Base-by-base conservation (phyloP, 2,888 invertebrate genomes). In the Syrista parreyssii region DNA sequence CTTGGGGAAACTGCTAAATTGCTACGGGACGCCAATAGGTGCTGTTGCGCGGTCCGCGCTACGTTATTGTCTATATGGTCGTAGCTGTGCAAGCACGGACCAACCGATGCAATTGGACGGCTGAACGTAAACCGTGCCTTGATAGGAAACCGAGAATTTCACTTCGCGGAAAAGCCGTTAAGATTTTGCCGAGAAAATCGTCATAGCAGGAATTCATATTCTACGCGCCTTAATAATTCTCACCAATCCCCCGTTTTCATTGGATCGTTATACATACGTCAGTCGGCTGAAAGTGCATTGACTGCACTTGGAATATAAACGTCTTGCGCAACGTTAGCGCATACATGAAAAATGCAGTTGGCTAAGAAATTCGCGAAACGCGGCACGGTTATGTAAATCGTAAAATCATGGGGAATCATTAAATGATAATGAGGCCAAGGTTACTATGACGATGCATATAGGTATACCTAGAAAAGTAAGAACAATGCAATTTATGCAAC, bases 381-480 rank as follows among this genome's bases (percentile, higher is more conserved):
- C 23, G 23, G 23, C 2, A 9, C 23, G 55, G 23, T 23, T 1
- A 55, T 23, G 23, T 15, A 23, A 55, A 9, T 23, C 23, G 23
- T 55, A 23, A 55, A 55, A 55, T 55, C 23, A 0, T 55, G 9
- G 23, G 73, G 83, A 85, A 87, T 89, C 86, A 83, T 86, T 85
- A 84, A 89, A 88, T 85, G 85, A 88, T 88, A 89, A 86, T 84
- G 86, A 83, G 87, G 89, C 88, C 89, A 89, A 89, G 89, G 89
- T 89, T 89, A 89, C 86, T 86, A 82, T 79, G 83, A 35, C 34
- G 71, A 12, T 31, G 71, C 71, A 33, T 9, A 23, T 3, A 71
- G 71, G 12, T 71, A 55, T 55, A 30, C 12, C 71, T 71, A 71
- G 33, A 35, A 15, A 71, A 74, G 79, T 81, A 80, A 79, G 78